phyloP scores from a whole-genome alignment of 2,888 invertebrate species.

The Pseudeuparius sepicola region DNA sequence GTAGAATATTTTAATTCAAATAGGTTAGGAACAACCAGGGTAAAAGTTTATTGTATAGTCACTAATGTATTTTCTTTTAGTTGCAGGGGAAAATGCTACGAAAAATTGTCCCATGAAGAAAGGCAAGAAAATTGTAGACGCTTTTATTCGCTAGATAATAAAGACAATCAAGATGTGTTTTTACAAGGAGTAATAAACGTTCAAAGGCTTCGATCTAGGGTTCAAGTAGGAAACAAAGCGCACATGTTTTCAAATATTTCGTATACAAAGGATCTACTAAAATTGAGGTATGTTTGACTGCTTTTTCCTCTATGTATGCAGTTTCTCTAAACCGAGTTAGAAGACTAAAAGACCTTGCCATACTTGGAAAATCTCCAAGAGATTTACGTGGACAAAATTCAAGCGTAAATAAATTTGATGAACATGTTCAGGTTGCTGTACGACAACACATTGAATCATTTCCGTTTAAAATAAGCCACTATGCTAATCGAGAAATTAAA shows the following conservation, averaged over 20 bases:
- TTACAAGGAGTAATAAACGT: conserved; percentile 1
- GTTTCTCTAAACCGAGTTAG: conserved; percentile 1
- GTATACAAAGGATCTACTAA: background rate
- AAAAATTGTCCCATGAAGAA: conserved; percentile 2
- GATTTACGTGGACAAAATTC: conserved; percentile 4
- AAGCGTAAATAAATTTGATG: conserved; percentile 4
- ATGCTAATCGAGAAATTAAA: too few species aligned
- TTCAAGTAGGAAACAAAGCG: background rate
- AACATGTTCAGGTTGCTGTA: conserved; percentile 5
- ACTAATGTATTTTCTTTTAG: conserved; percentile 6
- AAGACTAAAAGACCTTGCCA: conserved; percentile 4
- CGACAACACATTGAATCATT: too few species aligned
- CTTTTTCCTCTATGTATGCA: conserved; percentile 1
- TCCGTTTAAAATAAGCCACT: too few species aligned
- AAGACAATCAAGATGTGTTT: too few species aligned
- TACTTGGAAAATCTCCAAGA: conserved; percentile 7
- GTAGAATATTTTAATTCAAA: too few species aligned
- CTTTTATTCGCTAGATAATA: conserved; percentile 2
- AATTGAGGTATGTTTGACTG: conserved; percentile 4
- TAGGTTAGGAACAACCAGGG: too few species aligned
- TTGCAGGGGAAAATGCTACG: conserved; percentile 2
- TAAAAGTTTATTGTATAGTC: too few species aligned
- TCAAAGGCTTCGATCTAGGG: background rate
- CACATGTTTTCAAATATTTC: conserved; percentile 4
- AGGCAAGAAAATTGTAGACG: conserved; percentile 1